Evolutionary conservation across 2,113 vertebrate species (phyloP).

Genomic region (Gasterosteus nipponicus): DNA sequence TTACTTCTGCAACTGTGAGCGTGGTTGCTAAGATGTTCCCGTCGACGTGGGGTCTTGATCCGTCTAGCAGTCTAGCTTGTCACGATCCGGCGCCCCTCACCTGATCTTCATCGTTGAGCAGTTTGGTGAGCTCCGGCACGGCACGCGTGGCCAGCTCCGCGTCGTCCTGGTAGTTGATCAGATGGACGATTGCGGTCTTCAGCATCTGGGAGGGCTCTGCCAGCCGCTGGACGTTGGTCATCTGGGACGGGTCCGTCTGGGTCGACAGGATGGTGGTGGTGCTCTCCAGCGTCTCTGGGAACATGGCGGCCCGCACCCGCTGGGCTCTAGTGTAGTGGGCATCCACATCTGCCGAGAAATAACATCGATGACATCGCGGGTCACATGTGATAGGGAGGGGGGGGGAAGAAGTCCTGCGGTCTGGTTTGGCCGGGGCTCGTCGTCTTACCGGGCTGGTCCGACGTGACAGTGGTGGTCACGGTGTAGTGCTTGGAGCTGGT

Average conservation of each 20-base stretch:
- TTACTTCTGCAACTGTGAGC: neutral
- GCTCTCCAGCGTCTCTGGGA: conserved; percentile 87
- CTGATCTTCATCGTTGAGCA: conserved; percentile 96
- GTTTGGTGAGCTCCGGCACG: conserved; percentile 95
- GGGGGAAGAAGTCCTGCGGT: no score
- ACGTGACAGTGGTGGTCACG: conserved; percentile 80
- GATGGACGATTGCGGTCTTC: conserved; percentile 92
- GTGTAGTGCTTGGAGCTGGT: conserved; percentile 86
- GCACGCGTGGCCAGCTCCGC: conserved; percentile 94
- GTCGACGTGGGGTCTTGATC: neutral
- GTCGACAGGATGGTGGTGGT: conserved; percentile 84
- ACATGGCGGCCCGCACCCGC: conserved; percentile 91
- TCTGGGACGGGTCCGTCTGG: conserved; percentile 87
- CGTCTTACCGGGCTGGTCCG: conserved; percentile 68
- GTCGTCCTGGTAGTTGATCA: conserved; percentile 98
- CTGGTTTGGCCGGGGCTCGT: neutral
- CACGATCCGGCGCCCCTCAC: conserved; percentile 56
- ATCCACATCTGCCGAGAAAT: conserved; percentile 79
- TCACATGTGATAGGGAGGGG: neutral
- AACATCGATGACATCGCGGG: neutral
- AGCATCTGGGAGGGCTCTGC: conserved; percentile 96
- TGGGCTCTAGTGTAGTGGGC: conserved; percentile 89
- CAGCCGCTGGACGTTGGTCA: conserved; percentile 94
- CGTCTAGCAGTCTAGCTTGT: no score
- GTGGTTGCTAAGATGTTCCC: neutral